Conservation (phyloP, 2,888 invertebrate genomes). For the Eretmocerus hayati region DNA sequence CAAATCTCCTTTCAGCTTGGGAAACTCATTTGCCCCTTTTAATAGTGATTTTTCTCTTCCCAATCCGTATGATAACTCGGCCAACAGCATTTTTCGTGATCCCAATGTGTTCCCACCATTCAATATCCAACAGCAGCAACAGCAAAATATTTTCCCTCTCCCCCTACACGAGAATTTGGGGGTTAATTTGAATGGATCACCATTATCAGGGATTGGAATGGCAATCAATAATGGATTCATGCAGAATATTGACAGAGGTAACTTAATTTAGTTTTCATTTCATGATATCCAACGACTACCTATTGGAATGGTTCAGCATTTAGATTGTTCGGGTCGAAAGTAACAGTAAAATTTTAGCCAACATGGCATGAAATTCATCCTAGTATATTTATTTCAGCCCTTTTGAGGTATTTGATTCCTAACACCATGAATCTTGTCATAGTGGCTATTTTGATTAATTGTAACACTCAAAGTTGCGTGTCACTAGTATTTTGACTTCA, state of each 20-base stretch:
- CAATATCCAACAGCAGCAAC: conserved; percentile 18
- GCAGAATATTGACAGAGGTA: background rate
- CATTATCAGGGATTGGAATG: background rate
- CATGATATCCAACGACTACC: no score
- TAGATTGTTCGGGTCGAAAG: no score
- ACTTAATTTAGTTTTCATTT: no score
- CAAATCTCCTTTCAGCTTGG: conserved; percentile 12
- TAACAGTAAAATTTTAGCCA: no score
- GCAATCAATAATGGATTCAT: background rate
- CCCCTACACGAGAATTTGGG: background rate
- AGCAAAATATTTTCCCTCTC: background rate
- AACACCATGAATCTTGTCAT: no score
- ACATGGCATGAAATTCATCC: no score
- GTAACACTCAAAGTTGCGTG: no score
- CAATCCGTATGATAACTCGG: conserved; percentile 22
- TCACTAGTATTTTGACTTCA: no score
- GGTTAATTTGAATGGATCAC: background rate
- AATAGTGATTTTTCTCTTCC: conserved; percentile 14
- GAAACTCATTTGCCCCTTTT: conserved; percentile 16
- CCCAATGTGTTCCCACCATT: conserved; percentile 13
- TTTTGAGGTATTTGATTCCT: no score
- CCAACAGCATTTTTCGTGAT: conserved; percentile 23
- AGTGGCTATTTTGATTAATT: no score
- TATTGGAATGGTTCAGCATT: no score
- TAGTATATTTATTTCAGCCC: no score